phyloP scores from a whole-genome alignment of 1,140 invertebrate genomes.

The Drosophila biarmipes region DNA sequence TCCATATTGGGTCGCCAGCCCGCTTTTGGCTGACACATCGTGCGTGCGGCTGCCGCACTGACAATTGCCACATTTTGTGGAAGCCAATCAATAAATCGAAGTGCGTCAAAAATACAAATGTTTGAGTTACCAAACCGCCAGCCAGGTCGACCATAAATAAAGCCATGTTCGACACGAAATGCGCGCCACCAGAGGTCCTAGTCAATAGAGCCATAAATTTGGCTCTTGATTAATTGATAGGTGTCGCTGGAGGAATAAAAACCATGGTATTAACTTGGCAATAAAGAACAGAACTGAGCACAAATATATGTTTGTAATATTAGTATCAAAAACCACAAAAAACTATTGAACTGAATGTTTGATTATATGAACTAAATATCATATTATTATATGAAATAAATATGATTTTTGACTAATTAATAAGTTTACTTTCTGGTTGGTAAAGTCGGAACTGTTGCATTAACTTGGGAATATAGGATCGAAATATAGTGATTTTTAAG shows the following conservation, averaged over 20 bases:
- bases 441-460: no score
- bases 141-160: slow-evolving; percentile 17
- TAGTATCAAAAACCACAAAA: no score
- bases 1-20: slow-evolving; percentile 52
- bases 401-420: no score
- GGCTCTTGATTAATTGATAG: slow-evolving; percentile 50
- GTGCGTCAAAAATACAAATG: slow-evolving; percentile 78
- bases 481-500: no score
- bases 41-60: slow-evolving; percentile 57
- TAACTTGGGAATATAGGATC: no score
- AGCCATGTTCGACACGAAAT: slow-evolving; percentile 32
- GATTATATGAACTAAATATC: no score
- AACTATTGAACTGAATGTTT: no score
- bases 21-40: slow-evolving; percentile 50
- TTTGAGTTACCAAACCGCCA: slow-evolving; percentile 46
- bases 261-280: not conserved
- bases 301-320: not conserved
- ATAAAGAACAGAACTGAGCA: not conserved
- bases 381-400: no score
- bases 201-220: slow-evolving; percentile 32
- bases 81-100: slow-evolving; percentile 78
- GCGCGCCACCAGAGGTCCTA: slow-evolving; percentile 20
- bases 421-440: no score
- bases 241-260: not conserved
- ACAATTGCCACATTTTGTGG: slow-evolving; percentile 80